These are phyloP conservation scores for Drosophila gunungcola DNA, from an alignment of 1,140 invertebrate genomes.

Conservation along the genomic window DNA sequence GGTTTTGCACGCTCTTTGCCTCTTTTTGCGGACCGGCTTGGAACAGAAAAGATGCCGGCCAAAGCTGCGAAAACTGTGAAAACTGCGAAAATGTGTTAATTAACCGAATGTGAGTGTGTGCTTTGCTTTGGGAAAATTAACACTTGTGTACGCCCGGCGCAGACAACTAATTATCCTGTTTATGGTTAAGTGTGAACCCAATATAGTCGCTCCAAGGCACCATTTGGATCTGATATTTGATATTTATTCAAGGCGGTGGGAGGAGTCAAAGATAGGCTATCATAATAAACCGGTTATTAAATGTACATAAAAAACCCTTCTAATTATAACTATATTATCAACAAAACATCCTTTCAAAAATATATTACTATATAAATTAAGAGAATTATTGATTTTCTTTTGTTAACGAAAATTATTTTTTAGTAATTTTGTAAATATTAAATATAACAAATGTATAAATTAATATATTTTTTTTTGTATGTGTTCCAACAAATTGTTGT, in stretches of 20 bases:
- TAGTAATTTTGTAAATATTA: too few relatives aligned
- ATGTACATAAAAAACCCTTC: too few relatives aligned
- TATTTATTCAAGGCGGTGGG: background rate
- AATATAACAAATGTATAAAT: too few relatives aligned
- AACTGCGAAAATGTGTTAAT: conserved; percentile 71
- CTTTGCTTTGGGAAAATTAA: conserved; percentile 64
- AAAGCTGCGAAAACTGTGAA: conserved; percentile 52
- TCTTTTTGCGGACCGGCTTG: conserved; percentile 8
- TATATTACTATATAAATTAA: too few relatives aligned
- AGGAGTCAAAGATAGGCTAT: too few relatives aligned
- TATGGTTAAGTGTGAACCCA: conserved; percentile 30
- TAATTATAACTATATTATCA: too few relatives aligned
- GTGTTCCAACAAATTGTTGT: too few relatives aligned
- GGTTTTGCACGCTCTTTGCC: conserved; percentile 32
- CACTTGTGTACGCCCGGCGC: conserved; percentile 49
- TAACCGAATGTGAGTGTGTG: conserved; percentile 37
- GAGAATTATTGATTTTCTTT: too few relatives aligned
- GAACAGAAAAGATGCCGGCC: conserved; percentile 18
- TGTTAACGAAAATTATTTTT: too few relatives aligned
- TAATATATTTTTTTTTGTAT: too few relatives aligned
- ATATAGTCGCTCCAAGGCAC: conserved; percentile 10
- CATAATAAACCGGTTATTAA: background rate
- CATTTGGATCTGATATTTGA: conserved; percentile 7
- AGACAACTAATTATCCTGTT: conserved; percentile 37
- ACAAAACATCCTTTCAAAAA: too few relatives aligned